Base-by-base conservation (phyloP, 2,888 invertebrate species). In the Monochamus alternatus region DNA sequence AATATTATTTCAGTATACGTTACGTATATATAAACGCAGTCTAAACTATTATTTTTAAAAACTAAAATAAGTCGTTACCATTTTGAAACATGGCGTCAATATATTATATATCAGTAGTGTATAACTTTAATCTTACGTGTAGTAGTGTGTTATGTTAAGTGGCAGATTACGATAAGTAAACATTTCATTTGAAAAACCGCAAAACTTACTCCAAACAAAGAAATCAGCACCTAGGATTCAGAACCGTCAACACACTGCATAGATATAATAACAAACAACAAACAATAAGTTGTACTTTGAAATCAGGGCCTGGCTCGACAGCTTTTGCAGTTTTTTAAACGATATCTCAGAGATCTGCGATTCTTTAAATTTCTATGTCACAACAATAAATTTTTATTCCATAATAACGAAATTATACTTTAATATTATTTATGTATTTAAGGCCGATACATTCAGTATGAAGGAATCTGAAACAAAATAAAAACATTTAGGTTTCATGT, bases 361-460 rank as follows among this genome's bases (percentile, higher is more conserved):
- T 81, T 79, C 74, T 80, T 81, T 81, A 82, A 85, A 85, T 84
- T 86, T 85, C 85, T 87, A 88, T 87, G 85, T 88, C 88, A 89
- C 89, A 89, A 89, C 89, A 89, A 89, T 88, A 87, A 87, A 87
- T 85, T 87, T 84, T 87, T 82, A 85, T 87, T 83, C 86, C 86
- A 85, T 86, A 84, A 85, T 87, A 88, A 88, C 87, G 87, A 87
- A 87, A 87, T 87, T 86, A 86, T 84, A 85, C 76, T 85, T 85
- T 85, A 85, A 85, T 84, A 85, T 86, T 84, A 83, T 87, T 87
- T 87, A 87, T 87, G 86, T 86, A 86, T 85, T 87, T 89, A 89
- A 89, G 89, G 89, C 89, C 89, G 89, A 89, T 89, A 89, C 89
- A 89, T 87, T 88, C 89, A 88, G 88, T 89, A 86, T 88, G 87